Conservation (phyloP, 2,888 invertebrate genomes). For the Cephus nigrinus region DNA sequence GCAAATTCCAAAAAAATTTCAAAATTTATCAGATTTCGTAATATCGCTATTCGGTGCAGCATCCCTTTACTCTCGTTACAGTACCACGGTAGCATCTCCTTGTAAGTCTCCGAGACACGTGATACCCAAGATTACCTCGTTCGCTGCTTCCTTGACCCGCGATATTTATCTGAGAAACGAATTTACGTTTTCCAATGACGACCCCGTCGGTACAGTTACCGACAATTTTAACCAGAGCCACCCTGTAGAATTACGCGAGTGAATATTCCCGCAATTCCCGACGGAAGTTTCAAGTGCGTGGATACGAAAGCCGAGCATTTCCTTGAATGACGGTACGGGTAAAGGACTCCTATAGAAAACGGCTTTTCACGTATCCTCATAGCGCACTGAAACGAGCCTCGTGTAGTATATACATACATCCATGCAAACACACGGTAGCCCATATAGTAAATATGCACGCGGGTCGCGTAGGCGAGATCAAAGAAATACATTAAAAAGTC, state of each 20-base stretch:
- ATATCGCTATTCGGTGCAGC: neutral
- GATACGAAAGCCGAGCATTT: neutral
- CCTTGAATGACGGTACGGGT: neutral
- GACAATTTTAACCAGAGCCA: neutral
- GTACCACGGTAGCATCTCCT: too few relatives aligned
- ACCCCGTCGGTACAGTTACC: neutral
- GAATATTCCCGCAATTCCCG: neutral
- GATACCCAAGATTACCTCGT: neutral
- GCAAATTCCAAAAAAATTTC: neutral
- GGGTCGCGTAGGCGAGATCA: conserved; percentile 20
- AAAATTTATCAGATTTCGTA: neutral
- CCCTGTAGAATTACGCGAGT: neutral
- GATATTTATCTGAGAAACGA: neutral
- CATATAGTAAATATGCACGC: neutral
- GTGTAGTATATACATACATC: neutral
- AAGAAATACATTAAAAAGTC: conserved; percentile 23
- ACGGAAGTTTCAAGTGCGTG: neutral
- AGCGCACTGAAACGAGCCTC: neutral
- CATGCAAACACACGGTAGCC: neutral
- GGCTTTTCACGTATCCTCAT: neutral
- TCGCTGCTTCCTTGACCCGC: neutral
- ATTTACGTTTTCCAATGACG: neutral
- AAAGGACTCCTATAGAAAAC: neutral
- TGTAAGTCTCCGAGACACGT: neutral
- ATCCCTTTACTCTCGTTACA: too few relatives aligned